phyloP scores from a whole-genome alignment of 2,113 vertebrate genomes.

The Progne subis region DNA sequence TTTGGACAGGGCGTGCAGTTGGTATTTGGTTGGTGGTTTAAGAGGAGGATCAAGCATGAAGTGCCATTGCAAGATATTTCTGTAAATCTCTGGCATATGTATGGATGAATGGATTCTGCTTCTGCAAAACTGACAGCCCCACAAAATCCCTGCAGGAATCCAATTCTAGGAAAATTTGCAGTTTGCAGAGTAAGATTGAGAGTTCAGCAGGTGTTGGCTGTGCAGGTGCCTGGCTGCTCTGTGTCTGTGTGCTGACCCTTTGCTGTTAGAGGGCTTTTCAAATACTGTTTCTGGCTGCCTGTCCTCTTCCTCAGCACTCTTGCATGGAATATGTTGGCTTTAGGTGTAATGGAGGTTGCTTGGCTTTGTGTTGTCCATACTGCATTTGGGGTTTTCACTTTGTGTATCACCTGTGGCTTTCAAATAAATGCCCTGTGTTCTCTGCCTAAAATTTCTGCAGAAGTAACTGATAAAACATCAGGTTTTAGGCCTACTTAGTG shows the following conservation, averaged over 20 bases:
- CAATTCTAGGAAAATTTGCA: not conserved
- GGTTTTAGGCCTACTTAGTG: not conserved
- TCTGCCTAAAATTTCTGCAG: not conserved
- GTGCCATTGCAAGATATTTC: not conserved
- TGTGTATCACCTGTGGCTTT: not conserved
- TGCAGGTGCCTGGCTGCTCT: not conserved
- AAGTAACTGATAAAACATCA: not conserved
- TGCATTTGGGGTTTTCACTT: not conserved
- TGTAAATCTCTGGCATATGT: not conserved
- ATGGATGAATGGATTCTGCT: not conserved
- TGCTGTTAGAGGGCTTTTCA: not conserved
- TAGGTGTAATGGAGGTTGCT: not conserved
- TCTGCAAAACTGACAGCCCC: not conserved
- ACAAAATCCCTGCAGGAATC: not conserved
- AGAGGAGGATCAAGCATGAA: not conserved
- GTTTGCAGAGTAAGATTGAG: accelerated
- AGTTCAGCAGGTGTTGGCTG: not conserved
- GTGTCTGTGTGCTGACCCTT: not conserved
- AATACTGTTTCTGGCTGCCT: not conserved
- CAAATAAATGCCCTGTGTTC: not conserved
- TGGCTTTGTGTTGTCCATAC: not conserved
- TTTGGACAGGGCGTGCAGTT: not conserved
- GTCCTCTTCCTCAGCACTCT: not conserved
- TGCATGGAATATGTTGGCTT: not conserved
- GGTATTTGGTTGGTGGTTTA: not conserved